Evolutionary conservation across 2,888 invertebrate genomes (phyloP).

Genomic region (Agrenia bidenticulata): DNA sequence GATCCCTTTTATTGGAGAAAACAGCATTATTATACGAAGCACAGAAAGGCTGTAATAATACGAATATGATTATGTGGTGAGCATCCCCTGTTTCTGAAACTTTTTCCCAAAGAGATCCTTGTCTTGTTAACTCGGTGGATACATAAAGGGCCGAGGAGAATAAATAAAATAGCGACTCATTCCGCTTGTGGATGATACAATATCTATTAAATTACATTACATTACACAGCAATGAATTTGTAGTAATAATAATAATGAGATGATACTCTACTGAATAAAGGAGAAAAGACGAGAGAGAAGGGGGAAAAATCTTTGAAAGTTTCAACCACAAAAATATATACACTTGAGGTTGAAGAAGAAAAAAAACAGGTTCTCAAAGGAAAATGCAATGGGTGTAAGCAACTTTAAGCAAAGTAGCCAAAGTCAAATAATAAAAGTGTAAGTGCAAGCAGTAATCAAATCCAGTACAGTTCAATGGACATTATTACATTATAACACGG

Average conservation of each 20-base stretch:
- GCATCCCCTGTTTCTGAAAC: neutral
- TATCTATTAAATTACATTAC: slow-evolving; percentile 24
- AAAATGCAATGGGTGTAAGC: slow-evolving; percentile 25
- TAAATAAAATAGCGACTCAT: slow-evolving; percentile 27
- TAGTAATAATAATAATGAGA: slow-evolving; percentile 25
- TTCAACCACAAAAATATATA: slow-evolving; percentile 3
- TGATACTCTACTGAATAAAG: slow-evolving; percentile 2
- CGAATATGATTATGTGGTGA: too few species aligned
- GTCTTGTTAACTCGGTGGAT: slow-evolving; percentile 19
- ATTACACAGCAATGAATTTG: slow-evolving; percentile 26
- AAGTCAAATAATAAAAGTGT: slow-evolving; percentile 27
- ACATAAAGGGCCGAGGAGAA: slow-evolving; percentile 16
- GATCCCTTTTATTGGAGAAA: too few species aligned
- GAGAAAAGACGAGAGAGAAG: neutral
- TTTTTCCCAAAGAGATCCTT: slow-evolving; percentile 5
- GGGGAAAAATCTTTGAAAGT: neutral
- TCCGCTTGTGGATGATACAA: slow-evolving; percentile 14
- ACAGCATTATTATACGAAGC: too few species aligned
- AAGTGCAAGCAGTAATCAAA: slow-evolving; percentile 27
- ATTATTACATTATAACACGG: slow-evolving; percentile 17
- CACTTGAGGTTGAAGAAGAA: slow-evolving; percentile 5
- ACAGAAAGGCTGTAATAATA: too few species aligned
- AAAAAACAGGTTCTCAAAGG: slow-evolving; percentile 27
- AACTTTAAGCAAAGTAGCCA: slow-evolving; percentile 26
- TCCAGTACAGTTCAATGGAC: slow-evolving; percentile 26